Evolutionary conservation across 2,888 invertebrate genomes (phyloP).

Genomic region (Yponomeuta plumbellus): DNA sequence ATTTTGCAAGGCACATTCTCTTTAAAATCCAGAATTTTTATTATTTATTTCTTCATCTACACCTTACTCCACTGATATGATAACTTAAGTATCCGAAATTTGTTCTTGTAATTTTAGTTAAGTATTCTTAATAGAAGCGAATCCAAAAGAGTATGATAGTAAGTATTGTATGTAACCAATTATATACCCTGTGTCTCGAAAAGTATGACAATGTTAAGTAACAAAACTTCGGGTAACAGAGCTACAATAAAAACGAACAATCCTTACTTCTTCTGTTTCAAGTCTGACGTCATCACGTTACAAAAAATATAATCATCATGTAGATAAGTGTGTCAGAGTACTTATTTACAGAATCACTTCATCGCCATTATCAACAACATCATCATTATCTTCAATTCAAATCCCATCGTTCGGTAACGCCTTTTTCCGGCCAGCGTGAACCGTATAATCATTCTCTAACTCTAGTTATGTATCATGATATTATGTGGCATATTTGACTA

Average conservation of each 20-base stretch:
- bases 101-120: not conserved
- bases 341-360: slow-evolving; percentile 47
- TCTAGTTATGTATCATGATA: too few relatives aligned
- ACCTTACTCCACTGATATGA: slow-evolving; percentile 21
- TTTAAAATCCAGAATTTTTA: slow-evolving; percentile 73
- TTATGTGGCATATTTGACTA: not conserved
- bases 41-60: slow-evolving; percentile 51
- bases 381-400: not conserved
- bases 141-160: slow-evolving; percentile 59
- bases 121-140: slow-evolving; percentile 36
- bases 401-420: too few relatives aligned
- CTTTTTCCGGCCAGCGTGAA: too few relatives aligned
- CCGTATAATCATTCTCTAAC: too few relatives aligned
- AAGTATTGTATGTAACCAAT: slow-evolving; percentile 69
- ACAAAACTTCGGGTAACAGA: not conserved
- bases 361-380: not conserved
- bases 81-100: not conserved
- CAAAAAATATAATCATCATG: slow-evolving; percentile 37
- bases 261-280: not conserved
- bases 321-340: slow-evolving; percentile 30
- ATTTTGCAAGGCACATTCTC: slow-evolving; percentile 75
- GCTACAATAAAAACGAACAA: not conserved
- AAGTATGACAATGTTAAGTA: slow-evolving; percentile 45
- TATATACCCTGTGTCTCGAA: slow-evolving; percentile 73
- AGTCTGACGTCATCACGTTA: slow-evolving; percentile 23